A percentile compares a stretch with the other conserved stretches of the same genome.
phyloP scores from a whole-genome alignment of 2,113 vertebrate species.

The Notiomystis cincta region DNA sequence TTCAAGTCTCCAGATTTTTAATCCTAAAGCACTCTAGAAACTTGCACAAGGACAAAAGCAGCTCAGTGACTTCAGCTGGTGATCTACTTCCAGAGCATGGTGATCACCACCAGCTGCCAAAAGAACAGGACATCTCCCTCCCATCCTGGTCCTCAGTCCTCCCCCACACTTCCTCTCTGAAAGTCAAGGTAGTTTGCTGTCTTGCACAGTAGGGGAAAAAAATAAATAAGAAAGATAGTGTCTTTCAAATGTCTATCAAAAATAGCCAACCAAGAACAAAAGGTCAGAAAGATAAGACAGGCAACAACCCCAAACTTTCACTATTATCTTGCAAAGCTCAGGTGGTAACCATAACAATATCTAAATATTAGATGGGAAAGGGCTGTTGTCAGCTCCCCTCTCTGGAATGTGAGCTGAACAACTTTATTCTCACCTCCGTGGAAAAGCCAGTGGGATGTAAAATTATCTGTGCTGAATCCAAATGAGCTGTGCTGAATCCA shows the following conservation, averaged over 20 bases:
- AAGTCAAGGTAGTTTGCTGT: background rate
- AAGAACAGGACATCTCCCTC: background rate
- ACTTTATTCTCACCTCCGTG: slow-evolving; percentile 31
- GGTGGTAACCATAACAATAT: background rate
- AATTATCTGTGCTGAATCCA: background rate
- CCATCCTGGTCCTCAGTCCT: background rate
- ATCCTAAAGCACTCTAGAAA: background rate
- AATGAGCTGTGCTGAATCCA: background rate
- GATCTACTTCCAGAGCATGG: background rate
- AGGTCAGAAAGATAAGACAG: background rate
- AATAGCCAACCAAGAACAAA: background rate
- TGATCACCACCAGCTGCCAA: background rate
- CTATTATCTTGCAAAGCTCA: background rate
- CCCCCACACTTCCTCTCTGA: background rate
- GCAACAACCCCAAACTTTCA: background rate
- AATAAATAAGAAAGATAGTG: background rate
- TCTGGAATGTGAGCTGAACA: background rate
- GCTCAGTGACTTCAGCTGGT: background rate
- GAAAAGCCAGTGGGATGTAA: slow-evolving; percentile 6
- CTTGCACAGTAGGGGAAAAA: accelerated
- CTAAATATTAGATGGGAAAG: background rate
- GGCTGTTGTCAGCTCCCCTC: background rate
- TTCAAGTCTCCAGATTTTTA: background rate
- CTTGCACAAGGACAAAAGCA: background rate
- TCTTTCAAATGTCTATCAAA: no score